Evolutionary conservation across 2,797 vertebrate genomes (phyloP), one percentile per base, ranked within the genome.

Genomic region (Smutsia temminckii): DNA sequence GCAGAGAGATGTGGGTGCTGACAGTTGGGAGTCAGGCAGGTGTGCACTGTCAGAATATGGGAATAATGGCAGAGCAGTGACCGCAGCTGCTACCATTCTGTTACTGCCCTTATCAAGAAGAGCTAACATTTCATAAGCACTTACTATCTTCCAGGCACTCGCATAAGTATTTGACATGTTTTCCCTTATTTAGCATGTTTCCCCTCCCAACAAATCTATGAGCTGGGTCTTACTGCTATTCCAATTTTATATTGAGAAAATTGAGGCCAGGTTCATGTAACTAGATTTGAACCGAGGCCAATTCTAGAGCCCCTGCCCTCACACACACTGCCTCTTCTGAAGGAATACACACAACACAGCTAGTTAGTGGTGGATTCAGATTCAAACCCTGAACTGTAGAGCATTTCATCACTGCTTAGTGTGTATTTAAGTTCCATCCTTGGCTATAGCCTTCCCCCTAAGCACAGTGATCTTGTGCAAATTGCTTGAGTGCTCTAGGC

Each of bases 41-140:
- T 55, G 25, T 21, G 49, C 9, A 1, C 25, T 2, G 37, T 8
- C 34, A 71, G 87, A 57, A 12, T 9, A 9, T 40, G 34, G 10
- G 6, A 46, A 20, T 23, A 11, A 64, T 64, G 46, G 29, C 3
- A 12, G 29, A 18, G 46, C 16, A 3, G 49, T 6, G 32, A 59
- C 14, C 1, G 7, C 11, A 0, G 3, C n/a, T n/a, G 27, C n/a
- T 23, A 11, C 87, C 17, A 23, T 42, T 21, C 2, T 2, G 14
- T 40, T 2, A 4, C 9, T n/a, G 21, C 13, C 40, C 17, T 57
- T 42, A 2, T 25, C 11, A 1, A 40, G n/a, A 34, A 57, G 8
- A 5, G 25, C 8, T 20, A 5, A 37, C 25, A 10, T 25, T 10
- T 55, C 21, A 40, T 1, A 34, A 83, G 17, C 10, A 12, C 57